Evolutionary conservation across 2,797 vertebrate species (phyloP).

Genomic region (Chloroceryle inda): DNA sequence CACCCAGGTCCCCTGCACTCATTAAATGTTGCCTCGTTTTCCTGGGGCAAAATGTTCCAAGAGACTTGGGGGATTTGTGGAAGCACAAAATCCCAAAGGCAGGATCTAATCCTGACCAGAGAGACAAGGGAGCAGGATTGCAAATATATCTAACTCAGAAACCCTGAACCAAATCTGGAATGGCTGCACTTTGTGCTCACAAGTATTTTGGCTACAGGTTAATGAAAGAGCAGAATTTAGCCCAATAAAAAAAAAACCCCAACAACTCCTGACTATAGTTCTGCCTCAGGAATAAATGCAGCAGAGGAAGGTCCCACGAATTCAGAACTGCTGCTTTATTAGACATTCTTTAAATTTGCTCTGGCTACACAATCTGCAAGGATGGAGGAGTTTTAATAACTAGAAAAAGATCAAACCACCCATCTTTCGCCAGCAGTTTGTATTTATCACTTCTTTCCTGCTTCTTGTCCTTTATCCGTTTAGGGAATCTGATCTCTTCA

Average conservation of each 20-base stretch:
- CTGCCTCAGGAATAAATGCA: background rate
- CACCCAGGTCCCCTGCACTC: background rate
- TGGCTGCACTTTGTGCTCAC: background rate
- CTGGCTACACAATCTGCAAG: background rate
- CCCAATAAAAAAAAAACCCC: background rate
- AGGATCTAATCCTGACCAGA: constrained; percentile 3
- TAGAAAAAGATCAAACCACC: background rate
- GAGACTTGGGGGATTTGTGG: background rate
- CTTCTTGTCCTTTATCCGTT: background rate
- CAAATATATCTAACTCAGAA: background rate
- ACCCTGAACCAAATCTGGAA: background rate
- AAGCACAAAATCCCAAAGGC: background rate
- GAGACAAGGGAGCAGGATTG: background rate
- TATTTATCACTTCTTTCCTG: background rate
- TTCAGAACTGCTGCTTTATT: background rate
- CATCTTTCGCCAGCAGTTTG: background rate
- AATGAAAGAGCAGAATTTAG: background rate
- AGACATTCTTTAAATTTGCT: background rate
- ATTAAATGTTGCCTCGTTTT: background rate
- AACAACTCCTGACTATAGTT: background rate
- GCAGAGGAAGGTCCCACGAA: background rate
- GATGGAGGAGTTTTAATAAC: background rate
- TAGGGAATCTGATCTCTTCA: background rate
- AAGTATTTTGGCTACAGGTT: background rate
- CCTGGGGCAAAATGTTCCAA: background rate